Conservation (phyloP, 2,888 invertebrate genomes). For the Drosophila rubida region DNA sequence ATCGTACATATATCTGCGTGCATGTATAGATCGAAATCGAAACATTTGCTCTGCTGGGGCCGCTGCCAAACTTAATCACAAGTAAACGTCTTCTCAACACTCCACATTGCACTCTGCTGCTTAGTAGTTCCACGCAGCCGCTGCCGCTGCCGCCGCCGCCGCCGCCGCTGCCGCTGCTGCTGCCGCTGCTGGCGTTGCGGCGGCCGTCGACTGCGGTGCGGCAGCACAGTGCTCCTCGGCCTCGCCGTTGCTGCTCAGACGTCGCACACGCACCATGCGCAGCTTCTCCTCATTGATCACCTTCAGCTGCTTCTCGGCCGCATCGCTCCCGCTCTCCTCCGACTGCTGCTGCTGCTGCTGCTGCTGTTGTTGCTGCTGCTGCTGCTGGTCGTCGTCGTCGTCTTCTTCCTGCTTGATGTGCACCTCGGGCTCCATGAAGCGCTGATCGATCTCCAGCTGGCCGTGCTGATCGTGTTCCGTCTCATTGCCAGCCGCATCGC, state of each 20-base stretch:
- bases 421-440: conserved; percentile 83
- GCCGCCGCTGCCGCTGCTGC: conserved; percentile 44
- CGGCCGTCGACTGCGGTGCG: conserved; percentile 35
- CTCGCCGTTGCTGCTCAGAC: conserved; percentile 73
- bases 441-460: conserved; percentile 79
- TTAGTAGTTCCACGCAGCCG: conserved; percentile 73
- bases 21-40: conserved; percentile 32
- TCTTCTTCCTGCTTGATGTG: conserved; percentile 83
- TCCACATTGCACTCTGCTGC: conserved; percentile 49
- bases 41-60: conserved; percentile 39
- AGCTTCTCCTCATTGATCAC: conserved; percentile 79
- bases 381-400: conserved; percentile 75
- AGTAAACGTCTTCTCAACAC: conserved; percentile 60
- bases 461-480: conserved; percentile 15
- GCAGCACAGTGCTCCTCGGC: conserved; percentile 37
- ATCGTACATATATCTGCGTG: conserved; percentile 20
- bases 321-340: conserved; percentile 51
- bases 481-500: conserved; percentile 39
- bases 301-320: conserved; percentile 60
- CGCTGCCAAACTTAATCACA: conserved; percentile 73
- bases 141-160: conserved; percentile 26
- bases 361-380: conserved; percentile 23
- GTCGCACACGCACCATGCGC: conserved; percentile 79
- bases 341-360: conserved; percentile 21
- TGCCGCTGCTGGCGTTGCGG: conserved; percentile 41